Evolutionary conservation across 2,113 vertebrate species (phyloP).

Genomic region (Agapornis roseicollis): DNA sequence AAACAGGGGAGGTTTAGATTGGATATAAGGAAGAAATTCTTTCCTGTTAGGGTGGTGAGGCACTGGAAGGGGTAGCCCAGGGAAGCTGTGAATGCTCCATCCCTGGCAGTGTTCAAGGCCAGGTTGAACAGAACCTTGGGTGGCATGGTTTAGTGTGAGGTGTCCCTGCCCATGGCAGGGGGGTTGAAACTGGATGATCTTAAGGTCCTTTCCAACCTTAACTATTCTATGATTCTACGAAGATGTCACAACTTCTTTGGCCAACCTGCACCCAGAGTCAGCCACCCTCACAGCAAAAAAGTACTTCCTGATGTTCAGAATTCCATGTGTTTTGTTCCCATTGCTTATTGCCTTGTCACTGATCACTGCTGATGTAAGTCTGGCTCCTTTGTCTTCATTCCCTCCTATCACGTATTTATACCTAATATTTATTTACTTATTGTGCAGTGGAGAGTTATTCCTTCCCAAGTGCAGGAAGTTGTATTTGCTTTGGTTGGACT

Average conservation of each 20-base stretch:
- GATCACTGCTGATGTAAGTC: background rate
- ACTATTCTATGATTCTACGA: too few relatives aligned
- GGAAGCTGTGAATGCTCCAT: too few relatives aligned
- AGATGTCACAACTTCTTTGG: background rate
- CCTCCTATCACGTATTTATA: background rate
- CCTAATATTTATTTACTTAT: background rate
- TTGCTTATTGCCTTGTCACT: background rate
- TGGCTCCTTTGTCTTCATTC: background rate
- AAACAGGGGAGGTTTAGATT: too few relatives aligned
- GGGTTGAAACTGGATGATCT: too few relatives aligned
- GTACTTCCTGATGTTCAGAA: background rate
- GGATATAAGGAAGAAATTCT: too few relatives aligned
- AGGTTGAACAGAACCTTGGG: too few relatives aligned
- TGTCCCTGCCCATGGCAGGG: too few relatives aligned
- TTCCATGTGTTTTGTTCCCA: background rate
- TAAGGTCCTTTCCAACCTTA: too few relatives aligned
- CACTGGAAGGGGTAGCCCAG: too few relatives aligned
- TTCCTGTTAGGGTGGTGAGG: too few relatives aligned
- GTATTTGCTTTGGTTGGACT: background rate
- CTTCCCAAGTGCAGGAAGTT: background rate
- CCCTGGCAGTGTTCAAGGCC: too few relatives aligned
- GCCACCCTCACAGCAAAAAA: background rate
- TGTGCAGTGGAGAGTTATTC: background rate
- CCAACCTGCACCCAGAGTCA: background rate
- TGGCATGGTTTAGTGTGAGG: too few relatives aligned